These are phyloP conservation scores for Drosophila kurseongensis DNA, from an alignment of 1,140 invertebrate species.

Conservation along the genomic window DNA sequence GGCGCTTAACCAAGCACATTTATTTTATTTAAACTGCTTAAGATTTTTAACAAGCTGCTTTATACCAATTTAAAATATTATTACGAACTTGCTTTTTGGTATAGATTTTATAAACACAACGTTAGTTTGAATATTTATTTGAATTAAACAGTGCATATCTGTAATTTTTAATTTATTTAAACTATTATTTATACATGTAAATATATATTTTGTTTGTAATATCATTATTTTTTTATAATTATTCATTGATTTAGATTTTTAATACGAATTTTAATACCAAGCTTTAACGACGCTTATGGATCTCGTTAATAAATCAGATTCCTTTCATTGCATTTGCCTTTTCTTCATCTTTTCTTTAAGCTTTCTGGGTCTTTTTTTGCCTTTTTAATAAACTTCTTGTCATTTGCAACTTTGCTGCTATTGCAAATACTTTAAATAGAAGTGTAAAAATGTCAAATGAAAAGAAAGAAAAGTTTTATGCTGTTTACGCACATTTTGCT, in stretches of 20 bases:
- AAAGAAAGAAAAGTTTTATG: slow-evolving; percentile 49
- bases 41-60: background rate
- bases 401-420: slow-evolving; percentile 30
- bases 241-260: background rate
- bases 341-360: background rate
- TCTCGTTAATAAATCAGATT: background rate
- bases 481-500: slow-evolving; percentile 72
- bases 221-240: background rate
- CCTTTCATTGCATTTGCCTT: background rate
- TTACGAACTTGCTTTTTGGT: too few relatives aligned
- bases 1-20: background rate
- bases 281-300: background rate
- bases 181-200: too few relatives aligned
- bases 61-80: too few relatives aligned
- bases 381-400: slow-evolving; percentile 28
- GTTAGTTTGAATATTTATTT: too few relatives aligned
- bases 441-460: slow-evolving; percentile 4
- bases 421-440: slow-evolving; percentile 29
- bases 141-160: too few relatives aligned
- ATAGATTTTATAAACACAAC: too few relatives aligned
- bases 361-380: background rate
- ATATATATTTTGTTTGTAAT: too few relatives aligned
- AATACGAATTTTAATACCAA: background rate
- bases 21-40: background rate
- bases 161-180: too few relatives aligned